phyloP scores from a whole-genome alignment of 2,113 vertebrate species.

The Polypterus senegalus region DNA sequence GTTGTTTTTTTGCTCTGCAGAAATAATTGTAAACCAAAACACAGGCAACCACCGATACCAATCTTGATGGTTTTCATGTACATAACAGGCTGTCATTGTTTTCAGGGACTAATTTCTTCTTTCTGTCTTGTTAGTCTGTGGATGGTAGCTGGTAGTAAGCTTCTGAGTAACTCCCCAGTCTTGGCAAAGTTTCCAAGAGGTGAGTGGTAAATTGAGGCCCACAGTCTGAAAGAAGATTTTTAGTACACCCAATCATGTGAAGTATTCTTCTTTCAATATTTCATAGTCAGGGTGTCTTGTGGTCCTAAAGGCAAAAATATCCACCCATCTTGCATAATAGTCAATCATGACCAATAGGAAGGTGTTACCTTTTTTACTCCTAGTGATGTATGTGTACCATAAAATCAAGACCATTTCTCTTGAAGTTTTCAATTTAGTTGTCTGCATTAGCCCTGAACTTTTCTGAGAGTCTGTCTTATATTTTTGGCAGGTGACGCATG shows the following conservation, averaged over 20 bases:
- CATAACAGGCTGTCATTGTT: background rate
- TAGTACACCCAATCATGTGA: background rate
- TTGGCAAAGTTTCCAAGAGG: background rate
- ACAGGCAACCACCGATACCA: background rate
- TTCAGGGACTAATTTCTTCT: background rate
- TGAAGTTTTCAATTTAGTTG: background rate
- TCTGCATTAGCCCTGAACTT: no score
- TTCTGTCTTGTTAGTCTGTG: background rate
- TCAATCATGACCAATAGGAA: background rate
- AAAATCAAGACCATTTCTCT: background rate
- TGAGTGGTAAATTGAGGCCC: background rate
- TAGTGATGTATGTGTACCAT: background rate
- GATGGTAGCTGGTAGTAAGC: background rate
- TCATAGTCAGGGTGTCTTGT: background rate
- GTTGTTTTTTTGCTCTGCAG: background rate
- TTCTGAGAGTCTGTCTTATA: no score
- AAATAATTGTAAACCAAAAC: background rate
- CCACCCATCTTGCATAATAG: background rate
- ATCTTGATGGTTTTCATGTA: background rate
- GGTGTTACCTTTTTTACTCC: background rate
- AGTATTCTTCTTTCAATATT: background rate
- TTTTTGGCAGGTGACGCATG: no score
- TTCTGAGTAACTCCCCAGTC: background rate
- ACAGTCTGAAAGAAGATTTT: background rate
- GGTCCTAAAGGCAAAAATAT: background rate